Evolutionary conservation across 1,140 invertebrate genomes (phyloP), one percentile per base, ranked within the genome.

Genomic region (Drosophila ananassae): DNA sequence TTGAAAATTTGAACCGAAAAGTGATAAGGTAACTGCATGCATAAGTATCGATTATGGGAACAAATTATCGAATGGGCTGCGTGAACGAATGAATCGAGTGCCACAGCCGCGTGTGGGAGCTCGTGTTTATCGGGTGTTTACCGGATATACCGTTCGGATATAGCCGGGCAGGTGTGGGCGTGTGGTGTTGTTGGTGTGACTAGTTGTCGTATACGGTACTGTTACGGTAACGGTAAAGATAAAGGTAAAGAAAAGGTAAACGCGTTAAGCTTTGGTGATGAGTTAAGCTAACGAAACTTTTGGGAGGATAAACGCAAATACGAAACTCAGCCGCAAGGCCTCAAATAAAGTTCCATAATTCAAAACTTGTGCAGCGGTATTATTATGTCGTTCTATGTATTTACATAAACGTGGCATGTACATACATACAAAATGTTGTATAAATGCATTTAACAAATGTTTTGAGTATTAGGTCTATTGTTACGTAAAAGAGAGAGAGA

Each of bases 381-480:
- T 83, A 73, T 75, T 63, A 87, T 74, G 74, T 87, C 82, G 66
- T 81, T 85, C 82, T 85, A 87, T 85, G 71, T 84, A 82, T 85
- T 87, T 85, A 85, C 82, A 85, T 72, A 76, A 82, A 72, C 54
- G 71, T 85, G 84, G 81, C 81, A 72, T 78, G 64, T 68, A 68
- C 61, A 57, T 69, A 69, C 51, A 53, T 53, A 53, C 51, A 53
- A 34, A 53, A 53, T 21, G 30, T 53, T 34, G 64, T 71, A 57
- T 51, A 71, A 66, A 71, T 71, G 67, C 67, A 71, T 69, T 71
- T 71, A 71, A 71, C 67, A 71, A 69, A 71, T 71, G 67, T 71
- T 57, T 67, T 69, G 64, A 71, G 67, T 69, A 71, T 69, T 57
- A 57, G 34, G 63, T 57, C 64, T 71, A 71, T 50, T 41, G 51